A percentile compares a stretch with the other conserved stretches of the same genome.
phyloP scores from a whole-genome alignment of 2,113 vertebrate species.

The Corythaeola cristata region DNA sequence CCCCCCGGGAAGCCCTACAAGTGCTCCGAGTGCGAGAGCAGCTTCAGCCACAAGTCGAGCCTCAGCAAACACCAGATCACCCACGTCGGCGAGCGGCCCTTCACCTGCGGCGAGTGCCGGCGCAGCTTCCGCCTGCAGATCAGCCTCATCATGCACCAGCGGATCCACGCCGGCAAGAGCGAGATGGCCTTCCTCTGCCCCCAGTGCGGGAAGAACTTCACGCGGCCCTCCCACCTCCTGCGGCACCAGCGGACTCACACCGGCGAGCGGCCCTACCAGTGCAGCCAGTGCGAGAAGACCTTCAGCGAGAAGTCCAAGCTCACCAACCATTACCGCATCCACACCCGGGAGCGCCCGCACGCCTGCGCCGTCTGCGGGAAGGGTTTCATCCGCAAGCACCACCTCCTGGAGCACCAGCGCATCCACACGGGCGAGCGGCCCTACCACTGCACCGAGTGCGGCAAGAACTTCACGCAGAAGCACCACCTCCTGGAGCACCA shows the following conservation, averaged over 20 bases:
- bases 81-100: conserved; percentile 78
- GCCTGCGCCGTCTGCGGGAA: conserved; percentile 80
- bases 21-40: conserved; percentile 81
- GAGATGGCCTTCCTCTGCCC: conserved; percentile 82
- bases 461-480: conserved; percentile 83
- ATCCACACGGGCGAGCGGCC: conserved; percentile 82
- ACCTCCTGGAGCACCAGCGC: conserved; percentile 82
- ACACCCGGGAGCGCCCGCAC: conserved; percentile 80
- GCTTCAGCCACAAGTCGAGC: conserved; percentile 84
- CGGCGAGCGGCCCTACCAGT: conserved; percentile 79
- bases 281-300: conserved; percentile 82
- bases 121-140: conserved; percentile 82
- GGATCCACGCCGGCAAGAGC: conserved; percentile 78
- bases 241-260: conserved; percentile 83
- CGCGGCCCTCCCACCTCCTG: conserved; percentile 79
- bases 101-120: conserved; percentile 79
- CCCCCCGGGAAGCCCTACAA: conserved; percentile 77
- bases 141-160: conserved; percentile 82
- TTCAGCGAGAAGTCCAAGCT: conserved; percentile 83
- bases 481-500: conserved; percentile 81
- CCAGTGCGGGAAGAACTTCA: conserved; percentile 82
- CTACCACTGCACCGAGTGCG: conserved; percentile 81
- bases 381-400: conserved; percentile 81
- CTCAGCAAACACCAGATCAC: conserved; percentile 83
- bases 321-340: conserved; percentile 82